Evolutionary conservation across 2,113 vertebrate genomes (phyloP).

Genomic region (Mixornis gularis): DNA sequence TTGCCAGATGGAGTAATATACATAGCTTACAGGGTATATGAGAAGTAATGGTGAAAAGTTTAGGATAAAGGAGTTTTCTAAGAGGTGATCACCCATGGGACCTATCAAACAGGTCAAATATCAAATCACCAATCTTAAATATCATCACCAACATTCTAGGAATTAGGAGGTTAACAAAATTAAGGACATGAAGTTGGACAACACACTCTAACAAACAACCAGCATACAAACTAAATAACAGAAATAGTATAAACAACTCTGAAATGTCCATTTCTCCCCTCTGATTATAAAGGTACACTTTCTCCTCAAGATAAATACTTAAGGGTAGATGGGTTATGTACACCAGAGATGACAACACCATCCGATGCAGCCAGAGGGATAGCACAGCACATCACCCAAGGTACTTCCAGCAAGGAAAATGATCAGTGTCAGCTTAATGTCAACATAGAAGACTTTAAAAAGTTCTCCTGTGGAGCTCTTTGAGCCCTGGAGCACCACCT

Average conservation of each 20-base stretch:
- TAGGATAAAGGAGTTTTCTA: neutral
- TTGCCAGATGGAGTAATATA: neutral
- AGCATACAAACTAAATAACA: neutral
- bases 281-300: neutral
- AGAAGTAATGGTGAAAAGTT: neutral
- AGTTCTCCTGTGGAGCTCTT: neutral
- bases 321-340: neutral
- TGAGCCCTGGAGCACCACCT: neutral
- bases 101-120: neutral
- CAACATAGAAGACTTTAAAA: neutral
- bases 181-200: neutral
- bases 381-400: neutral
- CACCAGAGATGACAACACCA: rapidly evolving
- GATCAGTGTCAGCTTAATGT: neutral
- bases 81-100: neutral
- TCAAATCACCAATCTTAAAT: neutral
- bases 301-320: neutral
- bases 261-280: neutral
- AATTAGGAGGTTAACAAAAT: neutral
- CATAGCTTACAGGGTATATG: neutral
- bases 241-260: neutral
- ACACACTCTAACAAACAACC: neutral
- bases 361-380: neutral
- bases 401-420: neutral
- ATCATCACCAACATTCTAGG: neutral